Evolutionary conservation across 2,797 vertebrate genomes (phyloP), one percentile per base, ranked within the genome.

Genomic region (Acanthis flammea): DNA sequence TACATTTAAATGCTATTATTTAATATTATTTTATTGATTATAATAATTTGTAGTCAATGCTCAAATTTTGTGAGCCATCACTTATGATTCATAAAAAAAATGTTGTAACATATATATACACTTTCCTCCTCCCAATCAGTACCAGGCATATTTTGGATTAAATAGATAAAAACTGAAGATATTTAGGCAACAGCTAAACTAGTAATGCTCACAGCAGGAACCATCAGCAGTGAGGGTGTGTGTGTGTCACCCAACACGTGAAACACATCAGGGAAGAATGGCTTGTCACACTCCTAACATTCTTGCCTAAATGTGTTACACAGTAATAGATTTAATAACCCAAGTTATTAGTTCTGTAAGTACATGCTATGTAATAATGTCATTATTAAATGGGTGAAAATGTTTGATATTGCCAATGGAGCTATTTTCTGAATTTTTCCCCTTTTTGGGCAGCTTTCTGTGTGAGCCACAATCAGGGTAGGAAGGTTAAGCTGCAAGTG

Each of bases 121-220:
- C 14, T 65, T 11, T 81, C 42, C 78, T 55, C 5, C 9, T 6
- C 7, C 2, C 0, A 2, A 2, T 27, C 1, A 2, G 14, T 65
- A 39, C 4, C 10, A 54, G 67, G 12, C 12, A 37, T 73, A 50
- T 76, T 70, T 90, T 85, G 42, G 10, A 62, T 88, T 73, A 54
- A 31, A 62, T 2, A 53, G 21, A 62, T 51, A 72, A 85, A 72
- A 91, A 11, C 6, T 78, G 25, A 70, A 92, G 65, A 42, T 62
- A 82, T 33, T 76, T 85, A 47, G 16, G 60, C 15, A 82, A 31
- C 33, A 41, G 33, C 41, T 42, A 42, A 42, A 42, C 41, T 42
- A 8, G 7, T 42, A 8, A 42, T 42, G 41, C 27, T 66, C 11
- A 21, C 28, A 62, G 23, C 1, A 3, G 31, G 51, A 76, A 10